Evolutionary conservation across 2,113 vertebrate species (phyloP).

Genomic region (Rhinoderma darwinii): DNA sequence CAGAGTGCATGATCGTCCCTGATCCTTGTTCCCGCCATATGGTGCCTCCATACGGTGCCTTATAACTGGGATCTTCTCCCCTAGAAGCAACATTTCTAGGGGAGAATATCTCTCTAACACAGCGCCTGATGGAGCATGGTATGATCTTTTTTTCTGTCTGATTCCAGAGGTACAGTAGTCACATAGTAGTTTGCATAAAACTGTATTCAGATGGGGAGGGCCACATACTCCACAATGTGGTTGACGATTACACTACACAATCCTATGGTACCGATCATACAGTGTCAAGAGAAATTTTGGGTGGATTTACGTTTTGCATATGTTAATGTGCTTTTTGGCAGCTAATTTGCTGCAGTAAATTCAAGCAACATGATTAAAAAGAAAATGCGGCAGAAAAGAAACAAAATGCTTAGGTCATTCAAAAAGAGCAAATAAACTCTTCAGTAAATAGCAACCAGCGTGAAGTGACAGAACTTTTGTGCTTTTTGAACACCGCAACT

Average conservation of each 20-base stretch:
- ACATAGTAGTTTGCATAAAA: no score
- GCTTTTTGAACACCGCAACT: constrained; percentile 22
- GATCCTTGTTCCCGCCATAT: no score
- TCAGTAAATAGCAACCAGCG: constrained; percentile 20
- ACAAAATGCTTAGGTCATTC: neutral
- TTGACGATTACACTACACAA: neutral
- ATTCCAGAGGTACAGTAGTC: no score
- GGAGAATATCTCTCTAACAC: no score
- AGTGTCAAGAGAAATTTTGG: neutral
- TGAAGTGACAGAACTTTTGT: constrained; percentile 46
- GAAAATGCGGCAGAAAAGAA: neutral
- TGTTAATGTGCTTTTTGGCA: neutral
- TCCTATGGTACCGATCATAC: neutral
- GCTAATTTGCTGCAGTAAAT: neutral
- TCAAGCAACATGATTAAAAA: neutral
- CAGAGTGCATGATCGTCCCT: no score
- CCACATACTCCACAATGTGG: neutral
- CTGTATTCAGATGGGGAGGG: neutral
- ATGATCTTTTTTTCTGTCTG: no score
- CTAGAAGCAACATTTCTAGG: no score
- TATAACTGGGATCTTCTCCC: no score
- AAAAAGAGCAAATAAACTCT: constrained; percentile 20
- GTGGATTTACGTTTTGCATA: neutral
- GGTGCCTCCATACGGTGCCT: no score
- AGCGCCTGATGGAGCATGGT: no score